Evolutionary conservation across 1,140 invertebrate species (phyloP), one percentile per base, ranked within the genome.

Genomic region (Heliconius himera): DNA sequence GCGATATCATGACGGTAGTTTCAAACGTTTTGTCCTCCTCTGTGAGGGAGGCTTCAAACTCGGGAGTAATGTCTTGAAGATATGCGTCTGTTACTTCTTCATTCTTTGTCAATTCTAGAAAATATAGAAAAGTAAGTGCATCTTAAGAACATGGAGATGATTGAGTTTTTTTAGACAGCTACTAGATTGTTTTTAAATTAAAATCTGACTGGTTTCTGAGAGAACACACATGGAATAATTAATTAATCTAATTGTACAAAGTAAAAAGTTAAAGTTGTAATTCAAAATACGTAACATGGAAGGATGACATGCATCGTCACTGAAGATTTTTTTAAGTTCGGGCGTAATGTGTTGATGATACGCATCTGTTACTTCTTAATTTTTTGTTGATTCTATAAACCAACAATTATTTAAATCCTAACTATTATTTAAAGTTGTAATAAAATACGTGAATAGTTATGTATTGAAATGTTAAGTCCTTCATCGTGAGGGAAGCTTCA

Each of bases 1-100:
- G 96, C 41, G 98, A 95, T 84, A 98, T 97, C 84, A 97, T 96
- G 84, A 98, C 90, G 3, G 88, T 93, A 20, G 88, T 93, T 75
- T 94, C 92, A 74, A 94, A 90, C 0, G 92, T 93, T 51, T 86
- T 89, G 74, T 93, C 93, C 18, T 95, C 94, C 5, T 94, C 94
- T 0, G 89, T 81, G 6, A 95, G 81, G 0, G 91, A 89, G 0
- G 91, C 89, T 74, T 95, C 94, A 74, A 89, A 93, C 78, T 95
- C 94, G 0, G 93, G 93, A 4, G 94, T 94, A 33, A 95, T 88
- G 74, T 95, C 94, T 82, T 94, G 89, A 3, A 92, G 76, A 56
- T 91, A 91, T 18, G 90, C 93, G 71, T 94, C 94, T 8, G 92
- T 92, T 41, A 93, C 85, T 74, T 93, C 93, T 51, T 90, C 90